Evolutionary conservation across 2,888 invertebrate species (phyloP), one percentile per base, ranked within the genome.

Genomic region (Stenchaetothrips biformis): DNA sequence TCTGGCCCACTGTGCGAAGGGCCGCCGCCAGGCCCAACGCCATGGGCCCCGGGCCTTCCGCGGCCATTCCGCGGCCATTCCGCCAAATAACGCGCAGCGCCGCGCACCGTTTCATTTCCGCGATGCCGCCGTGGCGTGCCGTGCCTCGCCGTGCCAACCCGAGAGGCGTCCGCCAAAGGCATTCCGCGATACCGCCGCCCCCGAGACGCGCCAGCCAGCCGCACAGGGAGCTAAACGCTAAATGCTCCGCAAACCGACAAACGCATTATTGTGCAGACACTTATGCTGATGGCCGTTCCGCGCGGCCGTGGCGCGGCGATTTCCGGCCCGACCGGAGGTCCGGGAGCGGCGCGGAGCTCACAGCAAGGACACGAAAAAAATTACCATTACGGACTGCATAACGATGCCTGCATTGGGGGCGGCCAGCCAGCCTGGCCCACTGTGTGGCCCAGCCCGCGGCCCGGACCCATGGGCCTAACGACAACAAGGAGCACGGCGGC

Each of bases 371-470:
- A 18, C 9, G 67, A 21, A 11, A 25, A 25, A 21, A 74, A 74
- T 74, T 74, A 74, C 67, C 67, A 74, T 74, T 25, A 74, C 67
- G 67, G 67, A 37, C 37, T 37, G 21, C 18, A 53, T 53, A 53
- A 53, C 53, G 53, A 53, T 53, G 53, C 53, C 53, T 53, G 53
- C 53, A 18, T 18, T 53, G 53, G 37, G 37, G 21, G 62, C 62
- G 9, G 6, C 18, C 21, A 4, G 25, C 67, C 67, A 74, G 21
- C 53, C n/a, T n/a, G n/a, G n/a, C n/a, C n/a, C 53, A 53, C 59
- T 4, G 53, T 2, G 13, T 2, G 53, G 16, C 53, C 21, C 67
- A 16, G 62, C 4, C 62, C 62, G n/a, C 18, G 18, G 13, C 6
- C 53, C 53, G 16, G 53, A n/a, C 62, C 62, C 7, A 21, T 21